A percentile compares a stretch with the other conserved stretches of the same genome.
These are phyloP conservation scores for Octodonta nipae DNA, from an alignment of 2,888 invertebrate genomes.

Conservation along the genomic window DNA sequence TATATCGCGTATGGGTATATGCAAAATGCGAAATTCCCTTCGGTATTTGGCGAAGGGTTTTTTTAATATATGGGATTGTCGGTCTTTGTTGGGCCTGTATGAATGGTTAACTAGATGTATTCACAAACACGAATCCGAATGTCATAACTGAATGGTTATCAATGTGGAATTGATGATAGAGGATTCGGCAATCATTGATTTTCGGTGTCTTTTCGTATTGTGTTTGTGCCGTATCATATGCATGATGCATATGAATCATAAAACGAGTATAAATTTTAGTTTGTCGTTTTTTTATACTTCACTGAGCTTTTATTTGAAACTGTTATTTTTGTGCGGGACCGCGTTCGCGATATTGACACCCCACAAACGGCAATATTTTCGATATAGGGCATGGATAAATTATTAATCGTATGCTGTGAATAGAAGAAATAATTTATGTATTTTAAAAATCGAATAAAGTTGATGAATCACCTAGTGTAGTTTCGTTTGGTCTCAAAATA, in stretches of 20 bases:
- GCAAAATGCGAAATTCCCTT: constrained; percentile 20
- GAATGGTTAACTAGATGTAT: constrained; percentile 40
- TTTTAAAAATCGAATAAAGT: too few relatives aligned
- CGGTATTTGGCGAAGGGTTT: constrained; percentile 14
- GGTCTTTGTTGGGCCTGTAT: constrained; percentile 30
- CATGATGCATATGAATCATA: constrained; percentile 25
- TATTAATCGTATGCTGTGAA: too few relatives aligned
- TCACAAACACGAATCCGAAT: constrained; percentile 35
- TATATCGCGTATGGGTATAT: constrained; percentile 24
- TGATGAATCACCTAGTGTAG: too few relatives aligned
- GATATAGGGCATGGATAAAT: too few relatives aligned
- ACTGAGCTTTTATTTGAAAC: not conserved
- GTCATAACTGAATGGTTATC: constrained; percentile 38
- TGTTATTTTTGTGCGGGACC: too few relatives aligned
- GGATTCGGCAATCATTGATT: constrained; percentile 27
- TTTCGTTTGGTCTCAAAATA: too few relatives aligned
- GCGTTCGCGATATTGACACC: too few relatives aligned
- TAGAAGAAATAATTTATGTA: too few relatives aligned
- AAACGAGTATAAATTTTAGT: constrained; percentile 23
- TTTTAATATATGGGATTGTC: constrained; percentile 33
- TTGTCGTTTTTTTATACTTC: not conserved
- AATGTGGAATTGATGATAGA: constrained; percentile 37
- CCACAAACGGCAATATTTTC: too few relatives aligned
- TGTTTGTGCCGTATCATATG: constrained; percentile 7
- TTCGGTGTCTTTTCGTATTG: constrained; percentile 21